Conservation (phyloP, 2,888 invertebrate species). For the Nomada fucata region DNA sequence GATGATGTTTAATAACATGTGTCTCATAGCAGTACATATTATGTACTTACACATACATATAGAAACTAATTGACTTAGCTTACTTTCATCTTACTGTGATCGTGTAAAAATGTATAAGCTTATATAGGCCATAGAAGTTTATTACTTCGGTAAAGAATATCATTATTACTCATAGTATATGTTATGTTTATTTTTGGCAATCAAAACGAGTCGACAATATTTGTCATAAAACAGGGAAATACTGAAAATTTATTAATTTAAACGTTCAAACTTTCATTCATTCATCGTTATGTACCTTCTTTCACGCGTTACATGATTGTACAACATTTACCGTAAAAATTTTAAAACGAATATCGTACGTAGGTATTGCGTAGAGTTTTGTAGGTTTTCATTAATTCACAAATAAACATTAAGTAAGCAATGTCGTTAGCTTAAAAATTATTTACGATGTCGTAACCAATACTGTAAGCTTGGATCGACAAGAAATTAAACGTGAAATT, state of each 20-base stretch:
- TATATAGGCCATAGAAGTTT: conserved; percentile 44
- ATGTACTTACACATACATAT: conserved; percentile 1
- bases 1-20: conserved; percentile 14
- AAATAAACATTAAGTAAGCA: conserved; percentile 58
- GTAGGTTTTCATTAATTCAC: conserved; percentile 29
- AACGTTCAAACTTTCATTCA: conserved; percentile 22
- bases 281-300: conserved; percentile 18
- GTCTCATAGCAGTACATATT: conserved; percentile 19
- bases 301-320: conserved; percentile 12
- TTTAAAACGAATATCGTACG: conserved; percentile 28
- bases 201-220: conserved; percentile 30
- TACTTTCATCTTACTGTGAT: conserved; percentile 12
- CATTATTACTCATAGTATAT: not conserved
- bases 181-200: conserved; percentile 29
- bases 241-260: conserved; percentile 48
- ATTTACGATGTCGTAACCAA: conserved; percentile 44
- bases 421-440: conserved; percentile 61
- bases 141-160: conserved; percentile 37
- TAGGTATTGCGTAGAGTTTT: conserved; percentile 13
- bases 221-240: conserved; percentile 39
- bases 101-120: conserved; percentile 7
- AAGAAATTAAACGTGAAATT: conserved; percentile 33
- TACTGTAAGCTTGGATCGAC: conserved; percentile 55
- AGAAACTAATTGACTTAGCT: conserved; percentile 18
- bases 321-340: conserved; percentile 30